phyloP scores from a whole-genome alignment of 2,888 invertebrate species.

The Vesta saturnalis region DNA sequence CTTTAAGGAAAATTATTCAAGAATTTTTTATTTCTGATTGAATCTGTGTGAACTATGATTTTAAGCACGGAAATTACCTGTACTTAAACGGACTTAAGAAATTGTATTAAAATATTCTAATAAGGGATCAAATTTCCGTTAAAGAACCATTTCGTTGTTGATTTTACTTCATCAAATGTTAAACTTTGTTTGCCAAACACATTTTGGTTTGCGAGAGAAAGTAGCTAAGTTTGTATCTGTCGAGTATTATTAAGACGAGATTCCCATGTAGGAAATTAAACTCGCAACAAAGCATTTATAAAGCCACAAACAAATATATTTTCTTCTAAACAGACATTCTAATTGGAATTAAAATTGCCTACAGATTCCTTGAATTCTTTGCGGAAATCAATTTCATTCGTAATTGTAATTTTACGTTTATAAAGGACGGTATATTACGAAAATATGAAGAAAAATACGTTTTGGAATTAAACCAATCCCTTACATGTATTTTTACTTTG shows the following conservation, averaged over 20 bases:
- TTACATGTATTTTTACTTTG: slow-evolving; percentile 21
- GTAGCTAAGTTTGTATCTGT: slow-evolving; percentile 20
- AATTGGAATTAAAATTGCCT: slow-evolving; percentile 48
- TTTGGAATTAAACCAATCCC: slow-evolving; percentile 19
- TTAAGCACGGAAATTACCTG: background rate
- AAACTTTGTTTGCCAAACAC: slow-evolving; percentile 22
- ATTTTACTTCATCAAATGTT: slow-evolving; percentile 20
- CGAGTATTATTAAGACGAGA: slow-evolving; percentile 31
- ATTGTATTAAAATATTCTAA: background rate
- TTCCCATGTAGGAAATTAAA: slow-evolving; percentile 35
- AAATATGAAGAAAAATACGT: slow-evolving; percentile 32
- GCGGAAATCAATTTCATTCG: slow-evolving; percentile 41
- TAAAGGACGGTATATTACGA: slow-evolving; percentile 23
- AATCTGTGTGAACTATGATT: background rate
- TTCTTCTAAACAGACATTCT: slow-evolving; percentile 36
- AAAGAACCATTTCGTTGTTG: slow-evolving; percentile 24
- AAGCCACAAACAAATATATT: slow-evolving; percentile 47
- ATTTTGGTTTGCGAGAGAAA: slow-evolving; percentile 19
- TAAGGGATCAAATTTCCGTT: slow-evolving; percentile 24
- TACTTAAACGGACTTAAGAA: background rate
- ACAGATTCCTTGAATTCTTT: slow-evolving; percentile 40
- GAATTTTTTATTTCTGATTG: slow-evolving; percentile 1
- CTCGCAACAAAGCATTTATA: slow-evolving; percentile 36
- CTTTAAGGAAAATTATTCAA: background rate
- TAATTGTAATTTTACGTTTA: slow-evolving; percentile 42